A percentile compares a stretch with the other conserved stretches of the same genome.
These are phyloP conservation scores for Spisula solida DNA, from an alignment of 2,888 invertebrate species.

Conservation along the genomic window DNA sequence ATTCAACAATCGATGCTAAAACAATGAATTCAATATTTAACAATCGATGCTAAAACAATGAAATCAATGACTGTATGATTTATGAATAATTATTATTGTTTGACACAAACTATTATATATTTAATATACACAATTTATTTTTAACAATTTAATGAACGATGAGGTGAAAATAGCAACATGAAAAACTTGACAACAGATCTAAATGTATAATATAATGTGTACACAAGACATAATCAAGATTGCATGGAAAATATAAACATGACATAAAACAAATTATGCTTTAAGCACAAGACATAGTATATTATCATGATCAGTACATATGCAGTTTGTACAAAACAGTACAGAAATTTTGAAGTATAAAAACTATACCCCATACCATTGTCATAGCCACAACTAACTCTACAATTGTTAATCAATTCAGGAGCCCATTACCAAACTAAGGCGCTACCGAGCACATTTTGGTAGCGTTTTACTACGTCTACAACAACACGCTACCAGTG, in stretches of 20 bases:
- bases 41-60: not conserved
- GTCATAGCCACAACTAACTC: not conserved
- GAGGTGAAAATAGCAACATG: constrained; percentile 5
- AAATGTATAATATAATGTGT: not conserved
- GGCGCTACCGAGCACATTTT: too few species aligned
- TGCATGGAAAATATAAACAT: constrained; percentile 11
- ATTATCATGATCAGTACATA: not conserved
- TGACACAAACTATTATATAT: too few species aligned
- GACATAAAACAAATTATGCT: constrained; percentile 21
- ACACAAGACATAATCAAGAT: not conserved
- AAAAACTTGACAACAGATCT: not conserved
- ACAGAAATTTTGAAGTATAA: not conserved
- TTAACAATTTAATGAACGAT: not conserved
- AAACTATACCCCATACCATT: not conserved
- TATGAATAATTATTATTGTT: too few species aligned
- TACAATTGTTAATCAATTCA: not conserved
- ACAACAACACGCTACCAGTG: too few species aligned
- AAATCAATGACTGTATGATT: not conserved
- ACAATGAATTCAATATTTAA: not conserved
- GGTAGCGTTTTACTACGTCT: too few species aligned
- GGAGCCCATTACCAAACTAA: too few species aligned
- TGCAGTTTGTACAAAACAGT: not conserved
- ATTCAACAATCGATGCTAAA: too few species aligned
- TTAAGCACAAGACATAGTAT: constrained; percentile 13
- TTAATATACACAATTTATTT: too few species aligned